Conservation (phyloP, 2,888 invertebrate species). For the Phengaris arion region DNA sequence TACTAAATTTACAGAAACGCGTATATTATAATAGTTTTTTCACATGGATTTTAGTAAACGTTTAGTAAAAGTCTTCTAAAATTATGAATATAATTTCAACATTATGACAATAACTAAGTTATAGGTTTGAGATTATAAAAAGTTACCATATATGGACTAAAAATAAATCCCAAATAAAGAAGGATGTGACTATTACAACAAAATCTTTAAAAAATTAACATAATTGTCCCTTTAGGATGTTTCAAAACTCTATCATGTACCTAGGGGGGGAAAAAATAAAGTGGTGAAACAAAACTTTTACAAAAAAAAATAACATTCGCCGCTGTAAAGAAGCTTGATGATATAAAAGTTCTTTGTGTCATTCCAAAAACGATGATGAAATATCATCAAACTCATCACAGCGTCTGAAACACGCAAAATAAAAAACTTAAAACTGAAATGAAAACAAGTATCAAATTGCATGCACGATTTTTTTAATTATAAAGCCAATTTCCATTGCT, state of each 20-base stretch:
- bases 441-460: background rate
- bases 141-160: slow-evolving; percentile 19
- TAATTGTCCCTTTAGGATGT: slow-evolving; percentile 30
- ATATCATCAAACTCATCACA: slow-evolving; percentile 11
- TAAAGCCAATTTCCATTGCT: background rate
- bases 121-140: slow-evolving; percentile 29
- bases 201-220: slow-evolving; percentile 43
- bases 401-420: background rate
- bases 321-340: background rate
- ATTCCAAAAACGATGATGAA: background rate
- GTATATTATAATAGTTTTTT: background rate
- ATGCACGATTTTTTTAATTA: background rate
- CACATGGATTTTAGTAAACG: background rate
- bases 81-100: slow-evolving; percentile 5
- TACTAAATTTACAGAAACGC: too few species aligned
- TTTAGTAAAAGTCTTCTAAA: background rate
- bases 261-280: slow-evolving; percentile 50
- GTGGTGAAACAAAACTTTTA: slow-evolving; percentile 39
- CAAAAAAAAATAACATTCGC: slow-evolving; percentile 29
- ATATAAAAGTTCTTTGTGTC: background rate
- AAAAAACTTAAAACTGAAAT: background rate
- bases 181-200: slow-evolving; percentile 69
- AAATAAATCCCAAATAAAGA: slow-evolving; percentile 31
- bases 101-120: background rate
- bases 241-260: slow-evolving; percentile 75